Percentiles rank a stretch among this genome's conserved stretches.
These are phyloP conservation scores for Fregata magnificens DNA, from an alignment of 2,113 vertebrate species.

Conservation along the genomic window DNA sequence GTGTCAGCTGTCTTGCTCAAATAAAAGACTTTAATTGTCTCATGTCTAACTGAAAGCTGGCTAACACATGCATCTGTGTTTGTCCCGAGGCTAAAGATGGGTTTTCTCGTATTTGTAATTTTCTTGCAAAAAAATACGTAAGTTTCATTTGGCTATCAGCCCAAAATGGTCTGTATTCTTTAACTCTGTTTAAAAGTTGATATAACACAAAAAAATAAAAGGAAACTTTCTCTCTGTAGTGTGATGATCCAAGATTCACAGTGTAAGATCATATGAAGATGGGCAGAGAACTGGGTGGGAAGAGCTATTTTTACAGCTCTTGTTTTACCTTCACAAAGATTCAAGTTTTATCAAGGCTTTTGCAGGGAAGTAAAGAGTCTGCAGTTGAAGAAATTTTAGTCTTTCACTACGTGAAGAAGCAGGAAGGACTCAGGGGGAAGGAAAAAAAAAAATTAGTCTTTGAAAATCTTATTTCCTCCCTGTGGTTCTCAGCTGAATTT, in stretches of 20 bases:
- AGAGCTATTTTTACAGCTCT: not conserved
- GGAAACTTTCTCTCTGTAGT: not conserved
- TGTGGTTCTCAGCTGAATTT: not conserved
- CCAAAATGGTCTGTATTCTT: not conserved
- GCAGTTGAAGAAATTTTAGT: not conserved
- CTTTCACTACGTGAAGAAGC: not conserved
- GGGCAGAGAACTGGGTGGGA: not conserved
- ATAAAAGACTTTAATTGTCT: not conserved
- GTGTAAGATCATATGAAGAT: not conserved
- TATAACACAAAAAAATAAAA: not conserved
- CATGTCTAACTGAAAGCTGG: not conserved
- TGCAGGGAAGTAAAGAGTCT: not conserved
- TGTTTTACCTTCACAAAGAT: not conserved
- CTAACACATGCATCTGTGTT: not conserved
- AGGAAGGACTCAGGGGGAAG: not conserved
- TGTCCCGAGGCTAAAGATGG: not conserved
- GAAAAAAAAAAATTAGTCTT: not conserved
- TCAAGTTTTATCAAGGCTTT: not conserved
- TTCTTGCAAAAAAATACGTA: not conserved
- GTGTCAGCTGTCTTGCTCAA: not conserved
- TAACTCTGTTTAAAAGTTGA: not conserved
- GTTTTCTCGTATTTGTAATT: not conserved
- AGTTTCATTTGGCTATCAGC: not conserved
- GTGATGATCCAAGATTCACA: not conserved
- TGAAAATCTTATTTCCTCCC: not conserved